These are phyloP conservation scores for Tetragonisca angustula DNA, from an alignment of 2,888 invertebrate genomes.

Conservation along the genomic window DNA sequence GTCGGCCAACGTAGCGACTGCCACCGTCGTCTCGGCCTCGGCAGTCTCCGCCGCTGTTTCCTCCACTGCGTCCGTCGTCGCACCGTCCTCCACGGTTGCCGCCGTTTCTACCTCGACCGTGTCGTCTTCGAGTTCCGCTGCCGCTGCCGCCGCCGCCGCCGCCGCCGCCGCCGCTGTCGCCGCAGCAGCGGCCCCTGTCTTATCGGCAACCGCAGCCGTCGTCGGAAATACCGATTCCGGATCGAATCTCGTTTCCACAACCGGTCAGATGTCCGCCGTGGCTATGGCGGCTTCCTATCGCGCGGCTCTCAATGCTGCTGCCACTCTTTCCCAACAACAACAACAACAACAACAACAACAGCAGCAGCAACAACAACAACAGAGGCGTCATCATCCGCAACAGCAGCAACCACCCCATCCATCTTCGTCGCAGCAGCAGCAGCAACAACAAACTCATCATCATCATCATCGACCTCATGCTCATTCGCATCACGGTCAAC, in stretches of 20 bases:
- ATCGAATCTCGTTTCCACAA: conserved; percentile 54
- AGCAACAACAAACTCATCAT: conserved; percentile 48
- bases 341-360: conserved; percentile 72
- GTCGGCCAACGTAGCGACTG: conserved; percentile 68
- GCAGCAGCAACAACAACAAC: conserved; percentile 71
- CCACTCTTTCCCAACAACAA: conserved; percentile 68
- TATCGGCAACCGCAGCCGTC: conserved; percentile 55
- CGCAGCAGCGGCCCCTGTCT: conserved; percentile 16
- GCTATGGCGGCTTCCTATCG: conserved; percentile 73
- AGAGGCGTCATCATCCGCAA: conserved; percentile 46
- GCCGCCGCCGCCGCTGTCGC: conserved; percentile 55
- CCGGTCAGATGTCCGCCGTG: conserved; percentile 69
- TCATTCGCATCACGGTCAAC: conserved; percentile 69
- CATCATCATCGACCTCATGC: conserved; percentile 47
- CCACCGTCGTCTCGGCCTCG: conserved; percentile 71
- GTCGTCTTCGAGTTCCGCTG: conserved; percentile 66
- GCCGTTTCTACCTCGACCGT: conserved; percentile 55
- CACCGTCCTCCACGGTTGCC: conserved; percentile 36
- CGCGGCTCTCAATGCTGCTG: conserved; percentile 72
- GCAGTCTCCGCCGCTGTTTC: conserved; percentile 41
- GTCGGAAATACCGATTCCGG: conserved; percentile 53
- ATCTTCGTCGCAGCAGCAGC: conserved; percentile 53
- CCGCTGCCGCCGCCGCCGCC: conserved; percentile 52
- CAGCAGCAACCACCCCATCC: conserved; percentile 45
- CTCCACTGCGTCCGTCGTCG: conserved; percentile 53